Evolutionary conservation across 2,797 vertebrate genomes (phyloP).

Genomic region (Schizothorax lantsangensis): DNA sequence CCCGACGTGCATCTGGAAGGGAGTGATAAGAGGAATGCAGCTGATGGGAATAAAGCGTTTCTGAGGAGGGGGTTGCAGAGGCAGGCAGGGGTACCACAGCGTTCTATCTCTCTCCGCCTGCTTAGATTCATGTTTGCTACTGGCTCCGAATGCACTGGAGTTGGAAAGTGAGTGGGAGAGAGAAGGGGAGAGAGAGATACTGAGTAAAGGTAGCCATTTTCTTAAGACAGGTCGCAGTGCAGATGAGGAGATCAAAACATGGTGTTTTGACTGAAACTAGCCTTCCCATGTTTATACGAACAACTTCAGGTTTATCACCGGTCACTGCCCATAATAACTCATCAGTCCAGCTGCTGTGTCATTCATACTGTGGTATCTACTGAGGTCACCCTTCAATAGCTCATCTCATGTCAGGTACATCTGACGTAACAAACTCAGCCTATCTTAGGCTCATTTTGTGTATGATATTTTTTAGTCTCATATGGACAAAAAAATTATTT

Average conservation of each 20-base stretch:
- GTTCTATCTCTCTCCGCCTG: slow-evolving; percentile 44
- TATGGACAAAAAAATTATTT: not conserved
- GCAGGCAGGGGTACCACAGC: not conserved
- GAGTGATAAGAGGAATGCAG: slow-evolving; percentile 59
- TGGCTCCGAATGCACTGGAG: slow-evolving; percentile 46
- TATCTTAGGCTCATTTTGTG: not conserved
- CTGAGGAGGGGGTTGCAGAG: slow-evolving; percentile 29
- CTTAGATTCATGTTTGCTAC: slow-evolving; percentile 52
- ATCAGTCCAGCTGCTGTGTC: not conserved
- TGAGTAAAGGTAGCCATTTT: slow-evolving; percentile 51
- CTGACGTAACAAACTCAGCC: not conserved
- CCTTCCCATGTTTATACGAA: not conserved
- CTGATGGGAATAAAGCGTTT: slow-evolving; percentile 61
- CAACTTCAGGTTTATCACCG: slow-evolving; percentile 4
- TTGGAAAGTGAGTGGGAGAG: slow-evolving; percentile 45
- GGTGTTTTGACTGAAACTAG: slow-evolving; percentile 18
- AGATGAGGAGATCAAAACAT: slow-evolving; percentile 11
- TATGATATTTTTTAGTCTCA: not conserved
- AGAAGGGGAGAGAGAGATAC: slow-evolving; percentile 31
- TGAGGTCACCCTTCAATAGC: not conserved
- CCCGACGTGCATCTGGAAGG: slow-evolving; percentile 56
- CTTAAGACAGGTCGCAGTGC: slow-evolving; percentile 23
- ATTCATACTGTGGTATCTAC: not conserved
- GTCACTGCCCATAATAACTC: not conserved
- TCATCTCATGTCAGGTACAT: slow-evolving; percentile 1